Conservation (phyloP, 1,140 invertebrate species). For the Drosophila quadrilineata region DNA sequence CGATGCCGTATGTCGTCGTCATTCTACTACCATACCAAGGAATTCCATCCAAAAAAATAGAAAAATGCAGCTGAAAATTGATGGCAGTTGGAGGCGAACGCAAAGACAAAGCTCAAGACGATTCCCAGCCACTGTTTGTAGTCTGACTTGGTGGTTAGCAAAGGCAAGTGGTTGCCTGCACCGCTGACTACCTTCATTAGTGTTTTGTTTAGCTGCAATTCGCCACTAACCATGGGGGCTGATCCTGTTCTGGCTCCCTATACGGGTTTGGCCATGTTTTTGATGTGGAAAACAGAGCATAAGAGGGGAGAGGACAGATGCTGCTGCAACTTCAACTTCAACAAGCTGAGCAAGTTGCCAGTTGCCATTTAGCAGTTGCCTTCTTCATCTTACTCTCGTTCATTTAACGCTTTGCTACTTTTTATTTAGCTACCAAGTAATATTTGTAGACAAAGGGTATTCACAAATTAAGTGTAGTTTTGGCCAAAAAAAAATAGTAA, state of each 20-base stretch:
- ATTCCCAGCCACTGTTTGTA: constrained; percentile 22
- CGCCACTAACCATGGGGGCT: constrained; percentile 61
- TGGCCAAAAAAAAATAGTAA: no score
- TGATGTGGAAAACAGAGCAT: no score
- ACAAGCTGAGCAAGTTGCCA: constrained; percentile 45
- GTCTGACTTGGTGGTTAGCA: constrained; percentile 33
- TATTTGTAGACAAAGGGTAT: no score
- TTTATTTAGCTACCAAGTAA: no score
- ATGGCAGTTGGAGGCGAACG: not conserved
- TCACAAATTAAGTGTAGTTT: no score
- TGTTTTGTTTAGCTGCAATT: constrained; percentile 68
- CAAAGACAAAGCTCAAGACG: constrained; percentile 41
- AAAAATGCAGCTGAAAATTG: constrained; percentile 20
- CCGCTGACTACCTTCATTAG: constrained; percentile 74
- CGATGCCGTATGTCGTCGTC: constrained; percentile 73
- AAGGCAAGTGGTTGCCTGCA: constrained; percentile 45
- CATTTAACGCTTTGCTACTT: not conserved
- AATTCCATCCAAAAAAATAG: no score
- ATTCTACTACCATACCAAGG: no score
- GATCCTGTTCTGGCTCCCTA: no score
- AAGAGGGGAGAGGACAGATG: no score
- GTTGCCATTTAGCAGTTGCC: constrained; percentile 34
- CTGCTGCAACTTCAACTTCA: constrained; percentile 55
- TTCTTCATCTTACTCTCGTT: not conserved
- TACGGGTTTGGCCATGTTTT: constrained; percentile 27